phyloP scores from a whole-genome alignment of 2,888 invertebrate genomes.

The Agrilus cyanescens region DNA sequence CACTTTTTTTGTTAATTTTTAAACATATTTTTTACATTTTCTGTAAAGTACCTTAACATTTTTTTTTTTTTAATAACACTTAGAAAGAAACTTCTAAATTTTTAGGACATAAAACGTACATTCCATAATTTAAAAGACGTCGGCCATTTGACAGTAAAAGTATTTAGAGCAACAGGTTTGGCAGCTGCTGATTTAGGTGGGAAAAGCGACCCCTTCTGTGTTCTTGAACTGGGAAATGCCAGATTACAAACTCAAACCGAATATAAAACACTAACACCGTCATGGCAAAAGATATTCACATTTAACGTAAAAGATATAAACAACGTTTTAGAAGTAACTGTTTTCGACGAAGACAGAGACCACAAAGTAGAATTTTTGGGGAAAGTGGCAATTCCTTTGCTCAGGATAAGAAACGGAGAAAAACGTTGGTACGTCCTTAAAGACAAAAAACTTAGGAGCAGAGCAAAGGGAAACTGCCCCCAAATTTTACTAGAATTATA shows the following conservation, averaged over 20 bases:
- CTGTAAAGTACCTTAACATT: too few species aligned
- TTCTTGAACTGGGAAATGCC: conserved; percentile 87
- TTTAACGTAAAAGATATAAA: conserved; percentile 96
- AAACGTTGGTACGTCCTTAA: conserved; percentile 94
- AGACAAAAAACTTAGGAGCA: conserved; percentile 79
- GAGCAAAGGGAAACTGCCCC: conserved; percentile 86
- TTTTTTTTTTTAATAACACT: too few species aligned
- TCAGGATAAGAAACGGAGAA: conserved; percentile 78
- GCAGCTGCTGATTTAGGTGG: conserved; percentile 94
- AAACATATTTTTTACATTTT: too few species aligned
- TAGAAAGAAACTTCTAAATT: neutral
- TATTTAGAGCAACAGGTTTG: conserved; percentile 72
- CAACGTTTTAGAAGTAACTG: conserved; percentile 85
- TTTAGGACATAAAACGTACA: conserved; percentile 54
- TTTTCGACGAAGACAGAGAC: conserved; percentile 95
- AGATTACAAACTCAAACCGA: conserved; percentile 96
- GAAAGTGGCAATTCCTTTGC: conserved; percentile 64
- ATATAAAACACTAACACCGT: conserved; percentile 92
- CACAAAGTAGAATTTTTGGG: conserved; percentile 98
- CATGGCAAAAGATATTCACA: conserved; percentile 98
- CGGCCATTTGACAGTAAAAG: conserved; percentile 90
- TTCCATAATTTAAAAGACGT: conserved; percentile 72
- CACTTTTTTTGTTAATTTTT: too few species aligned
- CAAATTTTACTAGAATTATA: conserved; percentile 87
- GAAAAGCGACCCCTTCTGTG: conserved; percentile 98